Base-by-base conservation (phyloP, 2,888 invertebrate species). In the Cheilosia variabilis region DNA sequence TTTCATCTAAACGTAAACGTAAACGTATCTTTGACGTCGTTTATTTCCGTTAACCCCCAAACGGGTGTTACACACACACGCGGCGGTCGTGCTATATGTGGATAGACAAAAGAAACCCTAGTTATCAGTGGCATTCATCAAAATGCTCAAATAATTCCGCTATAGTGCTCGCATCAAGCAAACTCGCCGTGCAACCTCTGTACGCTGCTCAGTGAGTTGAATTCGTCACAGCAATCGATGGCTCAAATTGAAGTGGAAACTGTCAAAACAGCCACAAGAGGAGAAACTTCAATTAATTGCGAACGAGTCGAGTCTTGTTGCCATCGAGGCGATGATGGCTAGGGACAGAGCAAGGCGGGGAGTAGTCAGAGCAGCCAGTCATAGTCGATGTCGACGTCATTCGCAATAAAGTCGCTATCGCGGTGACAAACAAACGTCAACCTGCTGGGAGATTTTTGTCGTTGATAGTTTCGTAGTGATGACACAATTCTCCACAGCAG, bases 381-480 rank as follows among this genome's bases (percentile, higher is more conserved):
- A 13, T 4, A 22, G 19, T 3, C 13, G 50, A 27, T 4, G 17
- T 31, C 17, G 9, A 45, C 22, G 62, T 62, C 24, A 43, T 27
- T 37, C 37, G 58, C 52, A 52, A 53, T 31, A 58, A 50, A 75
- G 27, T 31, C 17, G 1, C 24, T 77, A 22, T 77, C 24, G 50
- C 52, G 68, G 19, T 66, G 58, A 69, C 60, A 75, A 76, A 65
- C 76, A 62, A 57, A 73, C 75, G 47, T 71, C 84, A 86, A 43
- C n/a, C 47, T 55, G 47, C 34, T 22, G 50, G 58, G 47, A 43
- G 73, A 84, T 66, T 69, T 63, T 41, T 50, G 60, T 62, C 55
- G 57, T 47, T 55, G 53, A 71, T 80, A 81, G 76, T 86, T 86
- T 86, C 84, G 62, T 76, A 86, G 81, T 81, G 76, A 86, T 86